phyloP scores from a whole-genome alignment of 2,797 vertebrate species.

The Liasis olivaceus region DNA sequence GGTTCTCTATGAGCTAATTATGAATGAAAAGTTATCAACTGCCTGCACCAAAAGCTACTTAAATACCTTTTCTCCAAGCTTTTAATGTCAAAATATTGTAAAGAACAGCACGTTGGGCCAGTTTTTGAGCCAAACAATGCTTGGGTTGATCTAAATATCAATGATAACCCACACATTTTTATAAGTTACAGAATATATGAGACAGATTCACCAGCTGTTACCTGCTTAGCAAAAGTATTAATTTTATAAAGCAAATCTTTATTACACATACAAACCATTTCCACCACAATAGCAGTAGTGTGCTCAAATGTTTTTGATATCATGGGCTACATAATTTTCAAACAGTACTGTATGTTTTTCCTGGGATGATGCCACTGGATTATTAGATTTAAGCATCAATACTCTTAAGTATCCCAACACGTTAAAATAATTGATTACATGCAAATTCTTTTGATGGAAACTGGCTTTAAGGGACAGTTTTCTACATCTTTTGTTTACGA shows the following conservation, averaged over 20 bases:
- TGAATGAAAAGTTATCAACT: slow-evolving; percentile 99
- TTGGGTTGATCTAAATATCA: slow-evolving; percentile 85
- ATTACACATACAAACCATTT: slow-evolving; percentile 54
- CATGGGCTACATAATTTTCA: slow-evolving; percentile 50
- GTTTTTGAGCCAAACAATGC: slow-evolving; percentile 79
- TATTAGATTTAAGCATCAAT: slow-evolving; percentile 50
- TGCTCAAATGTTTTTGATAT: slow-evolving; percentile 42
- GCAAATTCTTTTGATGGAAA: slow-evolving; percentile 44
- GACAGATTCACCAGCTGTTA: slow-evolving; percentile 49
- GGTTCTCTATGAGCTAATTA: slow-evolving; percentile 97
- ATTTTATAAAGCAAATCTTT: slow-evolving; percentile 53
- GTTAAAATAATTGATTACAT: slow-evolving; percentile 46
- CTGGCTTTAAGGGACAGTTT: slow-evolving; percentile 48
- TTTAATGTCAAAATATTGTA: slow-evolving; percentile 99
- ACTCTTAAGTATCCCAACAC: slow-evolving; percentile 39
- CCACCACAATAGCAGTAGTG: slow-evolving; percentile 7
- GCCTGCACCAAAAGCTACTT: slow-evolving; percentile 86
- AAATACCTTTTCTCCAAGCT: slow-evolving; percentile 91
- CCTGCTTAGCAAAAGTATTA: slow-evolving; percentile 35
- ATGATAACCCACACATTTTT: slow-evolving; percentile 79
- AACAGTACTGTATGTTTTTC: slow-evolving; percentile 43
- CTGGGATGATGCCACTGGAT: slow-evolving; percentile 40
- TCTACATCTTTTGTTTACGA: slow-evolving; percentile 44
- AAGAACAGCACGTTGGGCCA: slow-evolving; percentile 82
- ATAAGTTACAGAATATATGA: slow-evolving; percentile 42